Base-by-base conservation (phyloP, 2,797 vertebrate species). In the Natrix natrix region DNA sequence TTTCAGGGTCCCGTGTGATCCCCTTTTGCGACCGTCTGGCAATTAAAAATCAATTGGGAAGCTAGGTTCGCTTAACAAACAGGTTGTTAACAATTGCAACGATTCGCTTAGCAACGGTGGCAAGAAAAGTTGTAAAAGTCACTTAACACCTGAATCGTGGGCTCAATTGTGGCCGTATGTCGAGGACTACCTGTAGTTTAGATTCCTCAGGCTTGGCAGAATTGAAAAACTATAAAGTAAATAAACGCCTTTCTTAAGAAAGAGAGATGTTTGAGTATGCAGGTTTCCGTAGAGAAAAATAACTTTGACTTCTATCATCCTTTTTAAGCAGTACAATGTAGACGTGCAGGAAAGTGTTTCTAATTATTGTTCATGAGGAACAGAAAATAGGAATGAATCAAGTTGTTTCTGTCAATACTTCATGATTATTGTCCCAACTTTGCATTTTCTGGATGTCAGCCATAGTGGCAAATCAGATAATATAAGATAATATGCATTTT, bases 401-500 rank as follows among this genome's bases (percentile, higher is more conserved):
- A 90, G 48, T 28, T 7, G 16, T 43, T 92, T 55, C 32, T 61
- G 89, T 55, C 6, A 11, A 17, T 86, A 37, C 26, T 95, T 6
- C 92, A 3, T 94, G 94, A 91, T 74, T 83, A 90, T 52, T 60
- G 2, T 3, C 54, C 0, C 32, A 22, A 87, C 90, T 90, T 92
- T 56, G 3, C 60, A 26, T 55, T 60, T 26, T 13, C 12, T 91
- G 2, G 92, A 3, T 57, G 91, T 57, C 43, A 88, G 69, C 28
- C 57, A 2, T 83, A 7, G n/a, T 24, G 63, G 87, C 89, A 91
- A 92, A 90, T 94, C 93, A 93, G 92, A 20, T 37, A 17, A 8
- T 37, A 74, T 74, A 16, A 93, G 92, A 93, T 16, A 69, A 48
- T 92, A 94, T 94, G n/a, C 66, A 6, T 59, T 22, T 2, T 60